phyloP scores from a whole-genome alignment of 2,113 vertebrate genomes.

The Pitta sordida region DNA sequence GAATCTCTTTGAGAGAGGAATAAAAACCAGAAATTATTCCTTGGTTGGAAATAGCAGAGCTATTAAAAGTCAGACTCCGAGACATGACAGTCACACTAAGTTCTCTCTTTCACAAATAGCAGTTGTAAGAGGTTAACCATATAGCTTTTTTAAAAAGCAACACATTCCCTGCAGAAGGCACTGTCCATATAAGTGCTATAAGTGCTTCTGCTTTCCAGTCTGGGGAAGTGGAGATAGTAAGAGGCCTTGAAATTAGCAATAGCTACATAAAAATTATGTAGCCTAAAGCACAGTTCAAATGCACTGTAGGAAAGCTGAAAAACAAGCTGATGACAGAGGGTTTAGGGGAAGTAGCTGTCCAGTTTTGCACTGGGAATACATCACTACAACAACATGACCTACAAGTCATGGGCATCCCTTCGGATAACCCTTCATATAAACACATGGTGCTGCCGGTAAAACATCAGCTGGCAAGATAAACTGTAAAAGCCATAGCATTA shows the following conservation, averaged over 20 bases:
- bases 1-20: not conserved
- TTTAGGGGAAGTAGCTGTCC: not conserved
- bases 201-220: too few species aligned
- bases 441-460: not conserved
- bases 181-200: not conserved
- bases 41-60: not conserved
- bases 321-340: not conserved
- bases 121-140: not conserved
- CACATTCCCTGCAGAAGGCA: fast-evolving
- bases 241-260: not conserved
- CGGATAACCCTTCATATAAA: not conserved
- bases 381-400: not conserved
- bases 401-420: not conserved
- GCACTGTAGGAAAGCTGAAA: not conserved
- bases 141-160: not conserved
- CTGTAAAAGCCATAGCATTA: not conserved
- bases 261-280: not conserved
- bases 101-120: not conserved
- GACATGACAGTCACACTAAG: not conserved
- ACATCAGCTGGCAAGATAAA: not conserved
- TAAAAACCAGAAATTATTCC: not conserved
- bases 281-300: not conserved
- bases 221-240: not conserved
- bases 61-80: not conserved
- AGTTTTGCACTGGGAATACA: not conserved